These are phyloP conservation scores for Apis cerana DNA, from an alignment of 1,140 invertebrate genomes.

Conservation along the genomic window DNA sequence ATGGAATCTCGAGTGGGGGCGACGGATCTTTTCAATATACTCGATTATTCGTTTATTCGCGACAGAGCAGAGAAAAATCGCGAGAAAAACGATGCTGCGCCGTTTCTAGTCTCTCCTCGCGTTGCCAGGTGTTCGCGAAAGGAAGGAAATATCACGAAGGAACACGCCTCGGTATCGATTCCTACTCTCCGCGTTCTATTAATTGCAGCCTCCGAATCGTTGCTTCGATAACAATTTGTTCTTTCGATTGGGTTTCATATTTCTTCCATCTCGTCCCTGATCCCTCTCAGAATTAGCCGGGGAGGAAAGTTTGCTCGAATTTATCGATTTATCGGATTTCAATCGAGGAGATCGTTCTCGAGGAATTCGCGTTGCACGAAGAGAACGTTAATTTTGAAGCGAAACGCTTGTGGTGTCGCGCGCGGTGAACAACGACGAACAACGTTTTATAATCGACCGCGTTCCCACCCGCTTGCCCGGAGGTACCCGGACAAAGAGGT, in stretches of 20 bases:
- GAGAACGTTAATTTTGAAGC: neutral
- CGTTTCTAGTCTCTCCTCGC: neutral
- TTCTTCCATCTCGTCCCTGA: neutral
- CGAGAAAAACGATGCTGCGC: too few species aligned
- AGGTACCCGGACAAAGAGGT: neutral
- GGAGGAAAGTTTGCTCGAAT: neutral
- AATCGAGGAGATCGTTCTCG: neutral
- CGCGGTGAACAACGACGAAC: too few species aligned
- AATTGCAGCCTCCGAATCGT: neutral
- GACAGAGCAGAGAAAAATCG: conserved; percentile 13
- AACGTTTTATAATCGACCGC: neutral
- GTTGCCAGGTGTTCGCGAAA: conserved; percentile 1
- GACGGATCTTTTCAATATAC: conserved; percentile 12
- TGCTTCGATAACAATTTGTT: conserved; percentile 2
- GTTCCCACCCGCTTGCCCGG: neutral
- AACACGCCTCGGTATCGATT: neutral
- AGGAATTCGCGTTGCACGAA: neutral
- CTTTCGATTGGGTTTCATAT: neutral
- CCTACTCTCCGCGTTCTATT: neutral
- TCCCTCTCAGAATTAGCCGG: too few species aligned
- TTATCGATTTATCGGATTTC: too few species aligned
- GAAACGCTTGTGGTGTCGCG: neutral
- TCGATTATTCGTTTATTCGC: conserved; percentile 32
- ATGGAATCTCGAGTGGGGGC: neutral
- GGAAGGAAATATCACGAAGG: neutral